phyloP scores from a whole-genome alignment of 2,888 invertebrate genomes.

The Lycaena phlaeas region DNA sequence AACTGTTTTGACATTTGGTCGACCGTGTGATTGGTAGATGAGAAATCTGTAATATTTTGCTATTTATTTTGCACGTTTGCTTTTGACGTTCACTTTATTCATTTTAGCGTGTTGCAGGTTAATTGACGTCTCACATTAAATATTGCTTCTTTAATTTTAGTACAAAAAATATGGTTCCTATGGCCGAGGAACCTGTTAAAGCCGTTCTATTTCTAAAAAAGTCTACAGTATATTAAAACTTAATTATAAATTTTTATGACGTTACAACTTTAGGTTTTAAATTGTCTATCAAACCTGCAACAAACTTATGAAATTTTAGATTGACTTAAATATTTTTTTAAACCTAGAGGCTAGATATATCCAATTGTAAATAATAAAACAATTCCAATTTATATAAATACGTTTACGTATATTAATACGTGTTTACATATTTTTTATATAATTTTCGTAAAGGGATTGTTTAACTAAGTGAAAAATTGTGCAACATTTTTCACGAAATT shows the following conservation, averaged over 20 bases:
- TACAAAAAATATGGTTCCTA: too few relatives aligned
- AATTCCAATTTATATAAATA: not conserved
- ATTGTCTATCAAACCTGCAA: not conserved
- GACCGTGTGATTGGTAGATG: not conserved
- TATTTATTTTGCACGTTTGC: slow-evolving; percentile 4
- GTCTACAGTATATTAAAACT: too few relatives aligned
- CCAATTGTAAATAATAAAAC: not conserved
- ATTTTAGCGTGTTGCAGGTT: too few relatives aligned
- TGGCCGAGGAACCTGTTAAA: too few relatives aligned
- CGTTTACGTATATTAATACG: not conserved
- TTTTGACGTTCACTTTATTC: slow-evolving; percentile 5
- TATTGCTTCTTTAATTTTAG: too few relatives aligned
- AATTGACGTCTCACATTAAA: too few relatives aligned
- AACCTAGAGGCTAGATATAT: not conserved
- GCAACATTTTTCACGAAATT: not conserved
- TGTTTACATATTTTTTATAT: slow-evolving; percentile 5
- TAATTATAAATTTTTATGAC: too few relatives aligned
- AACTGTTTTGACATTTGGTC: too few relatives aligned
- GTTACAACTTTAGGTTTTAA: too few relatives aligned
- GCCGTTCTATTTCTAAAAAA: too few relatives aligned
- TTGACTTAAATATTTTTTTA: not conserved
- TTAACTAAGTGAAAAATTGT: not conserved
- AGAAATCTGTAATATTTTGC: not conserved
- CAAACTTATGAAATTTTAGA: not conserved
- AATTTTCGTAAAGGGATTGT: slow-evolving; percentile 4